Evolutionary conservation across 2,888 invertebrate species (phyloP).

Genomic region (Cremastinae sp.): DNA sequence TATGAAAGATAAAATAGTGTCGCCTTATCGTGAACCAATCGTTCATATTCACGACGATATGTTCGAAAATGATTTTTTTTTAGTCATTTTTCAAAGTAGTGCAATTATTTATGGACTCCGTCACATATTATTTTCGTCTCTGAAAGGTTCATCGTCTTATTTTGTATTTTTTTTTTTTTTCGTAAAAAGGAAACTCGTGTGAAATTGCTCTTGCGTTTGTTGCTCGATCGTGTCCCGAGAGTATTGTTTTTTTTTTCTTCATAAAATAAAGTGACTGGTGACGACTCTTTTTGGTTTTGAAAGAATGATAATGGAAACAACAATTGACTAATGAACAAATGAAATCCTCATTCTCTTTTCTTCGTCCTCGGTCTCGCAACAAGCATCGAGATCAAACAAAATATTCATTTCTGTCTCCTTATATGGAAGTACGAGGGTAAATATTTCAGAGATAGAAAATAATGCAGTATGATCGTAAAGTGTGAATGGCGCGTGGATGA

Average conservation of each 20-base stretch:
- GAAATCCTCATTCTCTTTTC: no score
- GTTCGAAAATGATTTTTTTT: constrained; percentile 6
- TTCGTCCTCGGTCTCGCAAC: no score
- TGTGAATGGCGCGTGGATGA: no score
- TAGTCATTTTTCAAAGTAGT: no score
- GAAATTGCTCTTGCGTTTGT: constrained; percentile 46
- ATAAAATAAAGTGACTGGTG: no score
- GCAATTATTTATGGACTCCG: no score
- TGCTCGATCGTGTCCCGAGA: constrained; percentile 52
- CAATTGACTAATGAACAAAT: no score
- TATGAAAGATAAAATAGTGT: neutral
- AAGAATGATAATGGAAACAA: no score
- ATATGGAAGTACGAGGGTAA: neutral
- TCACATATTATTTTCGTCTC: no score
- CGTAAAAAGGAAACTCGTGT: constrained; percentile 21
- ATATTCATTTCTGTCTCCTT: neutral
- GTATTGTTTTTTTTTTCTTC: neutral
- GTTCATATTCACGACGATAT: neutral
- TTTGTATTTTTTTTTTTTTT: constrained; percentile 13
- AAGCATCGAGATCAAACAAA: no score
- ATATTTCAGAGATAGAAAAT: neutral
- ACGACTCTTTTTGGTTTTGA: no score
- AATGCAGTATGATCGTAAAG: no score
- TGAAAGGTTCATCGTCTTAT: neutral
- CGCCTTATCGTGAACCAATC: neutral